A percentile compares a stretch with the other conserved stretches of the same genome.
Evolutionary conservation across 1,140 invertebrate genomes (phyloP).

Genomic region (Monomorium pharaonis): DNA sequence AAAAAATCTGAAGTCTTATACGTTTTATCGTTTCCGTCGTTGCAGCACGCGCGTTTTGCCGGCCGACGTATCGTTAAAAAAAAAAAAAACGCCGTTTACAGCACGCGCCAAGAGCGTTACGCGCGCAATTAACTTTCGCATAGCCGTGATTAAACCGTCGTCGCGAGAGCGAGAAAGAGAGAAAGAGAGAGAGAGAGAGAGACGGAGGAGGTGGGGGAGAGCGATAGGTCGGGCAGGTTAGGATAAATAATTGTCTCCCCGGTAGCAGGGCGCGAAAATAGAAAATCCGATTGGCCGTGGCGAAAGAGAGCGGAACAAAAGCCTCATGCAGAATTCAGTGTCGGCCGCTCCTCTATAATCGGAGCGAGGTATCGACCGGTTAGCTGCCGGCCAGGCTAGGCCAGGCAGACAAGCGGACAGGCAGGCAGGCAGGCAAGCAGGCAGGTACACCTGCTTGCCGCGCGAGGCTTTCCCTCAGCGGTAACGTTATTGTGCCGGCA

Average conservation of each 20-base stretch:
- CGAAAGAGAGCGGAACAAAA: conserved; percentile 75
- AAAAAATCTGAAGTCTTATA: background rate
- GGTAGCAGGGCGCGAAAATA: conserved; percentile 68
- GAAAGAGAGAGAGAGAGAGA: background rate
- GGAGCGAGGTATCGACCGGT: conserved; percentile 74
- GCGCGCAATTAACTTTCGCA: conserved; percentile 54
- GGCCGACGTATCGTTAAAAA: background rate
- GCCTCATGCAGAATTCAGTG: conserved; percentile 78
- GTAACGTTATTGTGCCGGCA: conserved; percentile 37
- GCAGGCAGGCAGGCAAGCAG: conserved; percentile 23
- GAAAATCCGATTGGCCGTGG: conserved; percentile 74
- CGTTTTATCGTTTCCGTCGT: background rate
- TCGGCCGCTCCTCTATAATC: conserved; percentile 76
- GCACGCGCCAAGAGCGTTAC: conserved; percentile 29
- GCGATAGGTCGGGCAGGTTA: background rate
- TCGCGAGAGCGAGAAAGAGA: background rate
- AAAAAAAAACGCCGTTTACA: conserved; percentile 7
- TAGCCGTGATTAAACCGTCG: conserved; percentile 37
- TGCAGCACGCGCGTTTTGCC: background rate
- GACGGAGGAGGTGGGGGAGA: too few relatives aligned
- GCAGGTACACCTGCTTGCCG: conserved; percentile 68
- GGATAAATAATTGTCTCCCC: conserved; percentile 57
- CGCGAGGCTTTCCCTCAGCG: conserved; percentile 54
- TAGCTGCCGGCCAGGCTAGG: conserved; percentile 23
- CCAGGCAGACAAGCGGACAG: background rate